Evolutionary conservation across 1,140 invertebrate genomes (phyloP).

Genomic region (Papilio polytes): DNA sequence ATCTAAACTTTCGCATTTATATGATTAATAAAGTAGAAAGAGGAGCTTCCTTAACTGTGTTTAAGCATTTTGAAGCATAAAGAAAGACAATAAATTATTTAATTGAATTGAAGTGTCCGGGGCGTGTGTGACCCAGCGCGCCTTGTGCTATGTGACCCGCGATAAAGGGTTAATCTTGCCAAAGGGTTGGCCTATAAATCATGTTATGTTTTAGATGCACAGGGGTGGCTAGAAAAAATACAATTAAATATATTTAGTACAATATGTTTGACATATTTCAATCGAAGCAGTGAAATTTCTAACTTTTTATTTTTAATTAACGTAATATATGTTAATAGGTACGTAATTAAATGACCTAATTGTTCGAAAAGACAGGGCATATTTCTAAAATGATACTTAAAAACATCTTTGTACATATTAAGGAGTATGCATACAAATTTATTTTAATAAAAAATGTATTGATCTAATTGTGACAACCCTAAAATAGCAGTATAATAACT

Average conservation of each 20-base stretch:
- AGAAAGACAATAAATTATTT: constrained; percentile 76
- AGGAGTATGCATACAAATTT: too few relatives aligned
- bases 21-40: constrained; percentile 16
- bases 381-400: too few relatives aligned
- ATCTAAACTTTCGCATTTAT: too few relatives aligned
- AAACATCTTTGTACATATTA: too few relatives aligned
- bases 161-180: constrained; percentile 79
- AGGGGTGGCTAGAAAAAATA: constrained; percentile 56
- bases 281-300: background rate
- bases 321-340: background rate
- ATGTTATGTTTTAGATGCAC: constrained; percentile 64
- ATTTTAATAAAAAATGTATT: background rate
- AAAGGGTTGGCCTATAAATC: constrained; percentile 81
- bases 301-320: background rate
- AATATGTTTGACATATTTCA: background rate
- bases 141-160: constrained; percentile 68
- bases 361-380: background rate
- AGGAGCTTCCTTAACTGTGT: constrained; percentile 20
- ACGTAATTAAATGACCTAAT: background rate
- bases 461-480: constrained; percentile 57
- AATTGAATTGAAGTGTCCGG: constrained; percentile 59
- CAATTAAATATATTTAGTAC: background rate
- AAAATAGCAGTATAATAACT: constrained; percentile 72
- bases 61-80: constrained; percentile 49
- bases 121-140: constrained; percentile 56